Evolutionary conservation across 2,797 vertebrate species (phyloP), one percentile per base, ranked within the genome.

Genomic region (Anguilla marmorata): DNA sequence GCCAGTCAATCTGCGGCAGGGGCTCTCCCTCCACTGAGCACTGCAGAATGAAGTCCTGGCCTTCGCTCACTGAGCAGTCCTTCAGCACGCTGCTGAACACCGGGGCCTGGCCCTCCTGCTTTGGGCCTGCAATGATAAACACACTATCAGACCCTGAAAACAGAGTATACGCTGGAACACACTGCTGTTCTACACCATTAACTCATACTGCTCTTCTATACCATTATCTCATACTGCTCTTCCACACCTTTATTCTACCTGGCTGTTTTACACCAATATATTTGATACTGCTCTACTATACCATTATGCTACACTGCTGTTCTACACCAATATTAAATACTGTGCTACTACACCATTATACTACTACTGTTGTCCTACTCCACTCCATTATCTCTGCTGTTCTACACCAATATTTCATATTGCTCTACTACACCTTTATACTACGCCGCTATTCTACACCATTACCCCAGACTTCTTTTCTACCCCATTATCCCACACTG

Each of bases 31-130:
- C 94, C 79, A 97, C 93, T 0, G 91, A 93, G 88, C 96, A 97
- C 89, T 93, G 94, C 90, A 98, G 94, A 88, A 94, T 93, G 0
- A 97, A 95, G 90, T 95, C 96, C 89, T 97, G 94, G 41, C 97
- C 97, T 90, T 97, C 96, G 0, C 93, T 91, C 88, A 98, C 94
- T 0, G 92, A 89, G 88, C 95, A 96, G 63, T 95, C 95, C 89
- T 94, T 94, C 87, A 97, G 90, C 80, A 91, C 79, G 1, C 92
- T 94, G 90, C 93, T 93, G 93, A 98, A 97, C 8, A 93, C 94
- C 0, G 97, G 97, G 37, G 95, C 93, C 82, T 90, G 45, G 16
- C 93, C 94, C 79, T 90, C 90, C 41, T 87, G 0, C 54, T 90
- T 92, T 19, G 88, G 87, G 24, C 91, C 96, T 97, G 80, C 14